Evolutionary conservation across 2,113 vertebrate genomes (phyloP), one percentile per base, ranked within the genome.

Genomic region (Corythaixoides concolor): DNA sequence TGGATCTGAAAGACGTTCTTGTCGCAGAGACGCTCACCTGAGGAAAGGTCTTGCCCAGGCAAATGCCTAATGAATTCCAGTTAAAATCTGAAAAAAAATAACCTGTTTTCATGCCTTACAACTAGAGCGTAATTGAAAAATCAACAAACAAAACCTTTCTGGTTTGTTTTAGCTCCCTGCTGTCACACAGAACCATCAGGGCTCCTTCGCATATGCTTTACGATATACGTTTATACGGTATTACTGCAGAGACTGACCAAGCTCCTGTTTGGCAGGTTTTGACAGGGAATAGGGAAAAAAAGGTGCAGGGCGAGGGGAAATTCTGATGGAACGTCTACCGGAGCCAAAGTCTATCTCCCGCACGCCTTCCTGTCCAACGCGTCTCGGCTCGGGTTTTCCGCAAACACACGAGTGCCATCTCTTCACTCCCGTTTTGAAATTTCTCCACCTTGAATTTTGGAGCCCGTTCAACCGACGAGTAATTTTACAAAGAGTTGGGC

Each of bases 401-500:
- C 39, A 39, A 39, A 39, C 39, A 11, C 8, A 39, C 39, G 8
- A 39, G 39, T 39, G 8, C 8, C 39, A 39, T 39, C 39, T 39
- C 39, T 39, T 39, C 8, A 39, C 8, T 39, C 39, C 8, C 39
- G 39, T 39, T 39, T 39, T 8, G 39, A 39, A 39, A 39, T 8
- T 39, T 39, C 39, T 39, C 39, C 39, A 39, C 79, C 79, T 94
- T 39, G 28, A 55, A 19, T 53, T 77, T n/a, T 94, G 82, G 89
- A 60, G 56, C 39, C 6, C 2, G 15, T 78, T 67, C 86, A 53
- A 91, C 85, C 90, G 75, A 68, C 10, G 4, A 86, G 67, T 79
- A 33, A 91, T 97, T 96, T 93, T 95, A 90, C 94, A 97, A 78
- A 90, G 76, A 28, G 67, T n/a, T 26, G 89, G 97, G 84, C 91